A percentile compares a stretch with the other conserved stretches of the same genome.
phyloP scores from a whole-genome alignment of 2,888 invertebrate genomes.

The Oithona nana region DNA sequence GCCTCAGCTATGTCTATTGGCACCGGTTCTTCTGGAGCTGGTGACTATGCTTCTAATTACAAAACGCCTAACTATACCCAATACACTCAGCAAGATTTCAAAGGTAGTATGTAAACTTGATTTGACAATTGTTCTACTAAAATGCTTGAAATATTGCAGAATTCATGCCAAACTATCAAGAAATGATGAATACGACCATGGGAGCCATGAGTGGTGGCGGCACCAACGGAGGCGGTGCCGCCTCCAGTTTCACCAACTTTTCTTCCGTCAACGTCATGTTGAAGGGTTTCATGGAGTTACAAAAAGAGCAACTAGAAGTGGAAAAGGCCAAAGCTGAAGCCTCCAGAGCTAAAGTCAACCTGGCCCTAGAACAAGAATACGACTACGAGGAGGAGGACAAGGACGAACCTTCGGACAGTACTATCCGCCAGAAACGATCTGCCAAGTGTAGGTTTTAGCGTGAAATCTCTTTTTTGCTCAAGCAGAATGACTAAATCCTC shows the following conservation, averaged over 20 bases:
- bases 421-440: too few species aligned
- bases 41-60: conserved; percentile 8
- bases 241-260: background rate
- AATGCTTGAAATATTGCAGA: too few species aligned
- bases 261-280: background rate
- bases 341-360: background rate
- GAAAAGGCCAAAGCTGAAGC: conserved; percentile 8
- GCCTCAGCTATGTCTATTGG: conserved; percentile 11
- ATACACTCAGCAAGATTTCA: conserved; percentile 7
- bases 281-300: conserved; percentile 10
- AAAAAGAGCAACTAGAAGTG: conserved; percentile 9
- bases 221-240: background rate
- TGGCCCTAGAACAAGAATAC: conserved; percentile 1
- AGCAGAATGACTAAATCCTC: background rate
- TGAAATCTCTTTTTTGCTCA: too few species aligned
- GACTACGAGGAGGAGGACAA: background rate
- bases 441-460: too few species aligned
- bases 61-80: conserved; percentile 12
- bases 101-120: background rate
- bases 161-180: background rate
- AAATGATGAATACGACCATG: conserved; percentile 7
- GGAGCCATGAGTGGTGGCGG: conserved; percentile 1
- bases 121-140: background rate
- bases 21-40: conserved; percentile 4
- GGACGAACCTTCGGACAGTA: background rate